Evolutionary conservation across 2,888 invertebrate species (phyloP).

Genomic region (Salticus scenicus): DNA sequence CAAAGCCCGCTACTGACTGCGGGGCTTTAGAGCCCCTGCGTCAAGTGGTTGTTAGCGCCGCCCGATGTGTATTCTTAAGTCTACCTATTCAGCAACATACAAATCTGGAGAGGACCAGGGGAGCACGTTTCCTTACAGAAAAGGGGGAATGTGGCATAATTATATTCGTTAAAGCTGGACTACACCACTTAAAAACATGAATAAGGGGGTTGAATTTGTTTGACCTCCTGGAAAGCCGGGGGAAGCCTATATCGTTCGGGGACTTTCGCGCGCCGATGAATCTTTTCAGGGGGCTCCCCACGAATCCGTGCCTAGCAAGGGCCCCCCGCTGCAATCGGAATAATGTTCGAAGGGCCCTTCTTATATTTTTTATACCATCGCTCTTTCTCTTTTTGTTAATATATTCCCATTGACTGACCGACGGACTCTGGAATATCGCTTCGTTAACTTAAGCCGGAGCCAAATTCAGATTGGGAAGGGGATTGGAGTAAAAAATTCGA

Average conservation of each 20-base stretch:
- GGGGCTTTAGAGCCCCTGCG: background rate
- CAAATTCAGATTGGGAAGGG: background rate
- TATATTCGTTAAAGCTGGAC: slow-evolving; percentile 71
- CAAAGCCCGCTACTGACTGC: background rate
- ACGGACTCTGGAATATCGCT: slow-evolving; percentile 42
- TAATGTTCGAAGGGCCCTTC: slow-evolving; percentile 37
- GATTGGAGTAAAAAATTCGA: background rate
- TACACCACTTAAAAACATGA: slow-evolving; percentile 70
- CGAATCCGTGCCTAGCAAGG: slow-evolving; percentile 6
- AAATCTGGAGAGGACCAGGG: slow-evolving; percentile 11
- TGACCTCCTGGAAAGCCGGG: slow-evolving; percentile 48
- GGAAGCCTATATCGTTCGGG: background rate
- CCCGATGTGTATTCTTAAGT: slow-evolving; percentile 65
- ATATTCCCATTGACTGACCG: slow-evolving; percentile 56
- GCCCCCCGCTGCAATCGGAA: slow-evolving; percentile 43
- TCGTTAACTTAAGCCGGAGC: slow-evolving; percentile 40
- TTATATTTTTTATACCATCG: slow-evolving; percentile 37
- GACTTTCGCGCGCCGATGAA: slow-evolving; percentile 58
- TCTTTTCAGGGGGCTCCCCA: slow-evolving; percentile 57
- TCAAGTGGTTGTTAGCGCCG: background rate
- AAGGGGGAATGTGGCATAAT: slow-evolving; percentile 58
- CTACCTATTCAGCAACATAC: slow-evolving; percentile 9
- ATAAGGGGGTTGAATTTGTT: slow-evolving; percentile 70
- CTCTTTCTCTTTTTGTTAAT: slow-evolving; percentile 20
- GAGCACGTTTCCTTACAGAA: slow-evolving; percentile 66